Percentiles rank a stretch among this genome's conserved stretches.
These are phyloP conservation scores for Lithodes maja DNA, from an alignment of 2,888 invertebrate species.

Conservation along the genomic window DNA sequence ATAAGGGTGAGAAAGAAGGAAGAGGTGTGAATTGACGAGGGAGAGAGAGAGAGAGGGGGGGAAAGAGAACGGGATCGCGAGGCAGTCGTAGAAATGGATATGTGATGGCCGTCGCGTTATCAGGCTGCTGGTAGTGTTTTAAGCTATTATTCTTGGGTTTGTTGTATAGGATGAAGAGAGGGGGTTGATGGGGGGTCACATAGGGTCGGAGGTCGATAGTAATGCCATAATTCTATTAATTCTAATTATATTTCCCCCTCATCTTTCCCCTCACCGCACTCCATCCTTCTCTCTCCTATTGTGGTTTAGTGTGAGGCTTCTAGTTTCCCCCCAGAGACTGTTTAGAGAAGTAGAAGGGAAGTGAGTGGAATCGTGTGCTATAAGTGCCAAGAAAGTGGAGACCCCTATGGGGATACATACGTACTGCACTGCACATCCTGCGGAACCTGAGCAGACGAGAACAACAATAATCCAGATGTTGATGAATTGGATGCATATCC, in stretches of 20 bases:
- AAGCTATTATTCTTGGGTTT: neutral
- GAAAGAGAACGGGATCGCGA: neutral
- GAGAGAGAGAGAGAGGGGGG: neutral
- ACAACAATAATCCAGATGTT: too few relatives aligned
- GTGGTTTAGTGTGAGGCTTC: neutral
- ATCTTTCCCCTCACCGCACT: neutral
- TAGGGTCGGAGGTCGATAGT: neutral
- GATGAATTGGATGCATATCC: too few relatives aligned
- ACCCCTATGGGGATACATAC: too few relatives aligned
- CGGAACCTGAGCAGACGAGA: too few relatives aligned
- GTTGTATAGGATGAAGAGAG: neutral
- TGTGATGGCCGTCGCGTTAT: slow-evolving; percentile 3
- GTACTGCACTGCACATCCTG: too few relatives aligned
- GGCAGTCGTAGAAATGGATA: neutral
- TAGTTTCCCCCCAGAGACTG: neutral
- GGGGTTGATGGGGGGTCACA: too few relatives aligned
- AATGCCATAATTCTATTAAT: slow-evolving; percentile 53
- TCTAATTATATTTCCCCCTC: neutral
- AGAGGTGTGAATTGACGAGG: neutral
- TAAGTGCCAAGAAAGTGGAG: too few relatives aligned
- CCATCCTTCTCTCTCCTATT: neutral
- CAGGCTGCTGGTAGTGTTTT: neutral
- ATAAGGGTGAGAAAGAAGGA: neutral
- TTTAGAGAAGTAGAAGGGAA: neutral
- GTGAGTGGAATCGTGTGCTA: neutral